Conservation (phyloP, 2,113 vertebrate genomes). For the Melospiza melodia region DNA sequence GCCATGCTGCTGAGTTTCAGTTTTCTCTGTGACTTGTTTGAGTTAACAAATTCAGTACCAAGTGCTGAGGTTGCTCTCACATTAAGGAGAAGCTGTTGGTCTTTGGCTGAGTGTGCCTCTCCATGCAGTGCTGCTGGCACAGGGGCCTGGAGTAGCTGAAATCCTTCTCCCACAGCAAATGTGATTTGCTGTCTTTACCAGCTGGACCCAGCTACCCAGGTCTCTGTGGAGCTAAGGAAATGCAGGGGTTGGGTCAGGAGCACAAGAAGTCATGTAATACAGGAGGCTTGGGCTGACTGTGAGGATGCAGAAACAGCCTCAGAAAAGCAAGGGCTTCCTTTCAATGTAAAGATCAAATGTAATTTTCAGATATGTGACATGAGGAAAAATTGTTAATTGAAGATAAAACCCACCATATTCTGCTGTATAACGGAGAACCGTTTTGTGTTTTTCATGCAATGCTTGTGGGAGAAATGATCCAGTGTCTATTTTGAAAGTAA, state of each 20-base stretch:
- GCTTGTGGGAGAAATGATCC: neutral
- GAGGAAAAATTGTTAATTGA: neutral
- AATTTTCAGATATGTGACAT: neutral
- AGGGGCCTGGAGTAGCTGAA: neutral
- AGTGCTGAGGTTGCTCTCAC: neutral
- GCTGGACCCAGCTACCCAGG: fast-evolving
- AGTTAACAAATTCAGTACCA: neutral
- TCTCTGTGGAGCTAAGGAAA: neutral
- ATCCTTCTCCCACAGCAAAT: neutral
- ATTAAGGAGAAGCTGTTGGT: neutral
- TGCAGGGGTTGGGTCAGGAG: neutral
- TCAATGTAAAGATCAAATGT: neutral
- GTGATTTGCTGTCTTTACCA: neutral
- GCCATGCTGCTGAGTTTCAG: neutral
- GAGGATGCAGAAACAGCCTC: neutral
- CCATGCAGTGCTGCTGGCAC: fast-evolving
- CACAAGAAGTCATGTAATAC: fast-evolving
- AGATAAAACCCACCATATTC: neutral
- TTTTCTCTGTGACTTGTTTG: neutral
- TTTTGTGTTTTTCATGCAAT: neutral
- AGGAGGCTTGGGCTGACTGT: fast-evolving
- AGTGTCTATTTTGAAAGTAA: neutral
- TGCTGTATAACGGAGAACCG: neutral
- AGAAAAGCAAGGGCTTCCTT: neutral
- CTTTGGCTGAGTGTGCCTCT: neutral